Evolutionary conservation across 2,113 vertebrate genomes (phyloP).

Genomic region (Pseudolaguvia tuberculata): DNA sequence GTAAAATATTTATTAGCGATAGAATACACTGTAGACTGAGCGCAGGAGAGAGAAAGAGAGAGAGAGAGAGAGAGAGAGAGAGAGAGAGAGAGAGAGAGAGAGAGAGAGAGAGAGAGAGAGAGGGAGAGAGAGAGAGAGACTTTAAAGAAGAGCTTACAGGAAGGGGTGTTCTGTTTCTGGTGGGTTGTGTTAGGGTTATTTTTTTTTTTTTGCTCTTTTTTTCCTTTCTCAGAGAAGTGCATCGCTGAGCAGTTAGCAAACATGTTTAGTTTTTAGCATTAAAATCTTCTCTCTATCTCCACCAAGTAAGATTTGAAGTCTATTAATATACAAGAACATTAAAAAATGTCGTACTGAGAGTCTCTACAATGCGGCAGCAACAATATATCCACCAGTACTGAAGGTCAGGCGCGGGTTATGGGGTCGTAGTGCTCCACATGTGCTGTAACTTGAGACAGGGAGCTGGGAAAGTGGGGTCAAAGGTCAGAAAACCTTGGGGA

Average conservation of each 20-base stretch:
- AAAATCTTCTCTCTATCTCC: background rate
- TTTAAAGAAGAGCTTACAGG: slow-evolving; percentile 41
- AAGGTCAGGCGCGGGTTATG: slow-evolving; percentile 51
- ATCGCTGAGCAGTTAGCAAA: slow-evolving; percentile 21
- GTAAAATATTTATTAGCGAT: slow-evolving; percentile 61
- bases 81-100: slow-evolving; percentile 29
- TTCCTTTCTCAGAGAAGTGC: slow-evolving; percentile 28
- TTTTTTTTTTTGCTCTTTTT: slow-evolving; percentile 6
- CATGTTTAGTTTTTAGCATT: background rate
- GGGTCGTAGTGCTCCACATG: slow-evolving; percentile 45
- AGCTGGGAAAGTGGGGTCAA: slow-evolving; percentile 39
- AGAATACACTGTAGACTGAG: slow-evolving; percentile 46
- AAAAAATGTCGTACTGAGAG: background rate
- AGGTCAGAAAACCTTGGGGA: slow-evolving; percentile 47
- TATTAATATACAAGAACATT: background rate
- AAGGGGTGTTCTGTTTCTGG: slow-evolving; percentile 40
- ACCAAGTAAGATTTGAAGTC: background rate
- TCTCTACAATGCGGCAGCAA: background rate
- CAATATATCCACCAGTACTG: slow-evolving; percentile 15
- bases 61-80: slow-evolving; percentile 29
- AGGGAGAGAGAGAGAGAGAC: slow-evolving; percentile 16
- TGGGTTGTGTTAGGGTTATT: slow-evolving; percentile 33
- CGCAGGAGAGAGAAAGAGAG: slow-evolving; percentile 40
- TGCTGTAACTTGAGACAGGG: slow-evolving; percentile 49
- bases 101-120: slow-evolving; percentile 30